Percentiles rank a stretch among this genome's conserved stretches.
Conservation (phyloP, 2,888 invertebrate species). For the Augiades crinisus region DNA sequence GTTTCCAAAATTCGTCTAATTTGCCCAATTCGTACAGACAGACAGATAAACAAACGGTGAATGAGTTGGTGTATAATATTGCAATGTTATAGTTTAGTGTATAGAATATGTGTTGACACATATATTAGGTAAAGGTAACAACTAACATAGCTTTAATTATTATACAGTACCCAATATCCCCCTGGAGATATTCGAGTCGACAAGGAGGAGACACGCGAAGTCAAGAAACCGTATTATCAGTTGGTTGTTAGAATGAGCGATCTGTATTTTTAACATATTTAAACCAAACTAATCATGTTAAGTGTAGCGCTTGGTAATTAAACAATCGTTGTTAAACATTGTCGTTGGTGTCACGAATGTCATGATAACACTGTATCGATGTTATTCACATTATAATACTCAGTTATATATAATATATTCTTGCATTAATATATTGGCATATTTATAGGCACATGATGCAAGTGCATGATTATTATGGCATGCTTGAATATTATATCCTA, state of each 20-base stretch:
- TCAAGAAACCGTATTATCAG: conserved; percentile 81
- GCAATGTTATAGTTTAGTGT: not conserved
- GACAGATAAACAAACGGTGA: too few species aligned
- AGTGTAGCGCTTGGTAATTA: conserved; percentile 62
- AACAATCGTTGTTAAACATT: conserved; percentile 48
- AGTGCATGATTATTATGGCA: conserved; percentile 59
- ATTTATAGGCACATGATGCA: conserved; percentile 47
- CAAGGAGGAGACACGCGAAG: conserved; percentile 78
- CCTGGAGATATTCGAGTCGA: conserved; percentile 80
- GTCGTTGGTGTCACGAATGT: conserved; percentile 43
- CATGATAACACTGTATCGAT: conserved; percentile 34
- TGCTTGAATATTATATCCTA: conserved; percentile 51
- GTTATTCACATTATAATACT: conserved; percentile 52
- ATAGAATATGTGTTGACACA: conserved; percentile 18
- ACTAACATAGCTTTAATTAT: conserved; percentile 79
- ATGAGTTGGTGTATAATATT: conserved; percentile 3
- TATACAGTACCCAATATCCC: conserved; percentile 82
- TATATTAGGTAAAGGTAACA: conserved; percentile 38
- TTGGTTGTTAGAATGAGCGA: conserved; percentile 79
- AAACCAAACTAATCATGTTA: conserved; percentile 68
- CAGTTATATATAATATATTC: conserved; percentile 40
- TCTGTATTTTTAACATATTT: conserved; percentile 46
- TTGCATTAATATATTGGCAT: conserved; percentile 43
- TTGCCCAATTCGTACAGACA: too few species aligned
- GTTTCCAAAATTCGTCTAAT: too few species aligned